Evolutionary conservation across 2,113 vertebrate species (phyloP).

Genomic region (Nesogale talazaci): DNA sequence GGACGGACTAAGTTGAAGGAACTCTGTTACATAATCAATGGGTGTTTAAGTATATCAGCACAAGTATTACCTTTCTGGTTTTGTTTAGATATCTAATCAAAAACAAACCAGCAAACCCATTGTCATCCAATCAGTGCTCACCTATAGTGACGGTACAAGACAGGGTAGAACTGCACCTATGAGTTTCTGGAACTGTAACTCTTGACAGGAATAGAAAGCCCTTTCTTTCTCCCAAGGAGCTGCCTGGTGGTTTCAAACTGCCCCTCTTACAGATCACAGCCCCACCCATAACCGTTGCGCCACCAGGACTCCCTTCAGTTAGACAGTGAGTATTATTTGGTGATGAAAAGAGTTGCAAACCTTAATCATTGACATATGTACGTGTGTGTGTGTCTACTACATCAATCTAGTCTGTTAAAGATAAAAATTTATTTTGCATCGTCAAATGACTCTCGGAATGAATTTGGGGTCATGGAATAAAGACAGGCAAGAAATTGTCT

Average conservation of each 20-base stretch:
- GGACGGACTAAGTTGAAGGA: constrained; percentile 57
- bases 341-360: constrained; percentile 25
- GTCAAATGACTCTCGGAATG: constrained; percentile 23
- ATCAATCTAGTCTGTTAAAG: neutral
- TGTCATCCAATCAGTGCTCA: no score
- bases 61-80: constrained; percentile 45
- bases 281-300: no score
- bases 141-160: no score
- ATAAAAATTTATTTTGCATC: constrained; percentile 19
- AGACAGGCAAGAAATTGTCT: neutral
- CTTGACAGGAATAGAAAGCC: no score
- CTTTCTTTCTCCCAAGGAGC: no score
- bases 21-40: constrained; percentile 71
- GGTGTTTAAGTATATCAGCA: constrained; percentile 42
- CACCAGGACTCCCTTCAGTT: no score
- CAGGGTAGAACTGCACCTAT: no score
- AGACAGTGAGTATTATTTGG: constrained; percentile 9
- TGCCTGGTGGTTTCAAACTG: no score
- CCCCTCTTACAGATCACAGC: no score
- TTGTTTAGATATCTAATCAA: neutral
- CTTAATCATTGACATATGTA: constrained; percentile 2
- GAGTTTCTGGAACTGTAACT: no score
- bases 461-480: constrained; percentile 20
- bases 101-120: no score
- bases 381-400: no score